Conservation (phyloP, 2,888 invertebrate genomes). For the Spisula solida region DNA sequence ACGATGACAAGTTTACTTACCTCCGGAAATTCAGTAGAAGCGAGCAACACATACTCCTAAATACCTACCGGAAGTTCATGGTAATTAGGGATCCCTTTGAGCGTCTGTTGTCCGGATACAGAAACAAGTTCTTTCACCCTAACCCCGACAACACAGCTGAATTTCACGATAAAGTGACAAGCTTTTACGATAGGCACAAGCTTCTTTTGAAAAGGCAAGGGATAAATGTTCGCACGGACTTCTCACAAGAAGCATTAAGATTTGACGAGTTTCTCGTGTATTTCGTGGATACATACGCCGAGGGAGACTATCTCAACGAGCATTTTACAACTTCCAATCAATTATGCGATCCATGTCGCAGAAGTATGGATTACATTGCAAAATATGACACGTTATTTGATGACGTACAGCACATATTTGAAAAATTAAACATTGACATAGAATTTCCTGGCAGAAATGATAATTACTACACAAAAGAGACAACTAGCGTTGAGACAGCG, state of each 20-base stretch:
- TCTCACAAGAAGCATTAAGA: slow-evolving; percentile 52
- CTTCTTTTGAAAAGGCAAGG: slow-evolving; percentile 82
- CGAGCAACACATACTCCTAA: slow-evolving; percentile 91
- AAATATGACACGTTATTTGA: slow-evolving; percentile 95
- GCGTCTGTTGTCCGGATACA: slow-evolving; percentile 95
- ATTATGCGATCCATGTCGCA: slow-evolving; percentile 94
- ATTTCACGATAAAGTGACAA: slow-evolving; percentile 15
- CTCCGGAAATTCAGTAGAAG: slow-evolving; percentile 77
- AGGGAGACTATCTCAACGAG: slow-evolving; percentile 90
- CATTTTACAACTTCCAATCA: slow-evolving; percentile 95
- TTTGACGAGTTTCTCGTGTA: slow-evolving; percentile 89
- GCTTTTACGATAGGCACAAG: slow-evolving; percentile 37
- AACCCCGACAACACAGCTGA: slow-evolving; percentile 33
- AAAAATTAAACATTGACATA: slow-evolving; percentile 73
- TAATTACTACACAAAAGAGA: slow-evolving; percentile 89
- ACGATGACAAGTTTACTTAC: slow-evolving; percentile 71
- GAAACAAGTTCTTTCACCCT: slow-evolving; percentile 92
- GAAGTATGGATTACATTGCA: slow-evolving; percentile 95
- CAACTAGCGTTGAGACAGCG: slow-evolving; percentile 91
- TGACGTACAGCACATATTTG: slow-evolving; percentile 90
- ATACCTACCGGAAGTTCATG: slow-evolving; percentile 94
- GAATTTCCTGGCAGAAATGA: slow-evolving; percentile 81
- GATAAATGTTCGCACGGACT: slow-evolving; percentile 58
- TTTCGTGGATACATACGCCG: slow-evolving; percentile 89
- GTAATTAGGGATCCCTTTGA: slow-evolving; percentile 97